Evolutionary conservation across 2,888 invertebrate genomes (phyloP), one percentile per base, ranked within the genome.

Genomic region (Caenorhabditis parvicauda): DNA sequence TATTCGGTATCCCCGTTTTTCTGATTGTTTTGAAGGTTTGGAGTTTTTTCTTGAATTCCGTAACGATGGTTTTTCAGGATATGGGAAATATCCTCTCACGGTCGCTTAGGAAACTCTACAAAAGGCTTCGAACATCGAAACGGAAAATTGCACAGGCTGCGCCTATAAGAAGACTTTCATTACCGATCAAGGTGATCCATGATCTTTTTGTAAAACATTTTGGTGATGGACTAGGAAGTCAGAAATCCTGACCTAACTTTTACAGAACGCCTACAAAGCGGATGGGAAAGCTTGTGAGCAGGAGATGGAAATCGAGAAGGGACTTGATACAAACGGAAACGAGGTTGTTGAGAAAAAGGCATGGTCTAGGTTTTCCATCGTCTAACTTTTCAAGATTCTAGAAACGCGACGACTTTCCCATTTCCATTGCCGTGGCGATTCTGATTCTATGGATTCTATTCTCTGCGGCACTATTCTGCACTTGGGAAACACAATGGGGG

Each of bases 1-100:
- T 78, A 38, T 64, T 72, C 41, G 79, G 79, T 19, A 79, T 79
- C 43, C 79, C 79, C 0, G 67, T 77, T 24, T 79, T 79, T 44
- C 65, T 79, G 32, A 64, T 77, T 24, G 74, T 77, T 37, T 57
- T 79, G 21, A 75, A 67, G 51, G 69, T 67, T 25, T n/a, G n/a
- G n/a, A 44, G 55, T 49, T 28, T 14, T 17, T 29, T 22, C 21
- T 25, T 32, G 28, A 28, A 22, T 39, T n/a, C n/a, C 12, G 32
- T 14, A 43, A 2, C 29, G 38, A 12, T n/a, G 24, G 5, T 14
- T 44, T 56, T 68, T 35, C 51, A 75, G 58, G 70, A 78, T 9
- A 72, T 78, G 32, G 78, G 78, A 37, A 63, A 67, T 43, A 24
- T 72, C n/a, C 50, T 78, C 45, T 74, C 78, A 17, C 52, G 73